Conservation (phyloP, 1,140 invertebrate genomes). For the Colletes gigas region DNA sequence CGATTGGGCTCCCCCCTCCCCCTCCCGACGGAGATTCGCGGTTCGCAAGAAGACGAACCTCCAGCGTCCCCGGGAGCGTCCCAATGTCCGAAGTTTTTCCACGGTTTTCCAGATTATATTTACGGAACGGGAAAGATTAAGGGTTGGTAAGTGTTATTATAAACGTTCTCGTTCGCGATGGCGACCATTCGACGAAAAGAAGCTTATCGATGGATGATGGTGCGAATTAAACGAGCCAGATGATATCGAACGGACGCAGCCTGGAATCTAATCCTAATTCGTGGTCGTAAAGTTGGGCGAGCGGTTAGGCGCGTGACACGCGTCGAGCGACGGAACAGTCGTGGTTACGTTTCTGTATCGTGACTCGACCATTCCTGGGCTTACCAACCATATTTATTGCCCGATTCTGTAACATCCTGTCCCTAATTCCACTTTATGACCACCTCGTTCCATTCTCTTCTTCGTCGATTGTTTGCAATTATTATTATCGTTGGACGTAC, state of each 20-base stretch:
- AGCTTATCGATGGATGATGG: not conserved
- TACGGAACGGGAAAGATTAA: not conserved
- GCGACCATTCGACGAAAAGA: not conserved
- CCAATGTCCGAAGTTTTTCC: conserved; percentile 1
- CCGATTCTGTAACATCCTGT: conserved; percentile 43
- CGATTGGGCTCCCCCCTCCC: conserved; percentile 60
- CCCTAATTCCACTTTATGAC: conserved; percentile 54
- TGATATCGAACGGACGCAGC: conserved; percentile 8
- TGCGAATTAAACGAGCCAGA: conserved; percentile 39
- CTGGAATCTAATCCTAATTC: conserved; percentile 69
- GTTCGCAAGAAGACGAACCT: conserved; percentile 14
- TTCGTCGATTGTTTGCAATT: not conserved
- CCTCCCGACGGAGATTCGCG: conserved; percentile 30
- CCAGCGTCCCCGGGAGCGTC: not conserved
- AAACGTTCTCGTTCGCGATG: not conserved
- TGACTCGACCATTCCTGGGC: conserved; percentile 71
- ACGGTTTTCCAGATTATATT: conserved; percentile 7
- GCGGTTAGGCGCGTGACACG: conserved; percentile 70
- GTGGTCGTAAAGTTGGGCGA: conserved; percentile 70
- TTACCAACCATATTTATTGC: conserved; percentile 75
- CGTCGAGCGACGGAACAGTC: conserved; percentile 67
- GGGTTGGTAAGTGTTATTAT: too few relatives aligned
- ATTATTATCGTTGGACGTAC: too few relatives aligned
- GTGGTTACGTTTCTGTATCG: conserved; percentile 69
- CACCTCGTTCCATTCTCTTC: not conserved